Percentiles rank a stretch among this genome's conserved stretches.
phyloP scores from a whole-genome alignment of 2,888 invertebrate species.

The Aelia acuminata region DNA sequence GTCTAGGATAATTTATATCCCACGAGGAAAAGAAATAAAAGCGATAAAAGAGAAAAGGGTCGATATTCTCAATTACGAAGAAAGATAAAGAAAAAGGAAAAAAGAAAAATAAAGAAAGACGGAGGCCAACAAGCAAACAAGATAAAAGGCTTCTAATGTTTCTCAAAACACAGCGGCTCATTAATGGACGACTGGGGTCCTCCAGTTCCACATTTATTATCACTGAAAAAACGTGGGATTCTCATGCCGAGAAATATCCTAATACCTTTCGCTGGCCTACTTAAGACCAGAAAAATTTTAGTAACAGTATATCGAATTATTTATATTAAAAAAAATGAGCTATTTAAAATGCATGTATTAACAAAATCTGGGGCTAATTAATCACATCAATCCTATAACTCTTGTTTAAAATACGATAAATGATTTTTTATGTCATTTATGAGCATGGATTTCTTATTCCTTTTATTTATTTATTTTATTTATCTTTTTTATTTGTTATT shows the following conservation, averaged over 20 bases:
- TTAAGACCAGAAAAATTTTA: too few species aligned
- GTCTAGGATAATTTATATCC: neutral
- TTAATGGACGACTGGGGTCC: neutral
- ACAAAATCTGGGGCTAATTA: too few species aligned
- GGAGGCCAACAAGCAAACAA: neutral
- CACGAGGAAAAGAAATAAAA: neutral
- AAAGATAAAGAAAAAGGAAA: neutral
- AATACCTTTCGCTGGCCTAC: neutral
- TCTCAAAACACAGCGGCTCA: neutral
- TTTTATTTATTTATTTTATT: too few species aligned
- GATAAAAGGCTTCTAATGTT: constrained; percentile 10
- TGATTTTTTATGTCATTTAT: too few species aligned
- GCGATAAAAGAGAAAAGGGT: neutral
- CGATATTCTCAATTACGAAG: constrained; percentile 1
- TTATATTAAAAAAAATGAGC: too few species aligned
- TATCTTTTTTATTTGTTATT: too few species aligned
- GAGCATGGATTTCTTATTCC: too few species aligned
- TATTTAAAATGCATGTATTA: too few species aligned
- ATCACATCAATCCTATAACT: too few species aligned
- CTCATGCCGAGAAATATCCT: neutral
- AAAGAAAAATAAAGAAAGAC: neutral
- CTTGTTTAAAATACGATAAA: too few species aligned
- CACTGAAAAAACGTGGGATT: neutral
- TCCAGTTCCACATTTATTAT: neutral
- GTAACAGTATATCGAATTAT: too few species aligned